Base-by-base conservation (phyloP, 2,888 invertebrate species). In the Chaetogeoica ovagalla region DNA sequence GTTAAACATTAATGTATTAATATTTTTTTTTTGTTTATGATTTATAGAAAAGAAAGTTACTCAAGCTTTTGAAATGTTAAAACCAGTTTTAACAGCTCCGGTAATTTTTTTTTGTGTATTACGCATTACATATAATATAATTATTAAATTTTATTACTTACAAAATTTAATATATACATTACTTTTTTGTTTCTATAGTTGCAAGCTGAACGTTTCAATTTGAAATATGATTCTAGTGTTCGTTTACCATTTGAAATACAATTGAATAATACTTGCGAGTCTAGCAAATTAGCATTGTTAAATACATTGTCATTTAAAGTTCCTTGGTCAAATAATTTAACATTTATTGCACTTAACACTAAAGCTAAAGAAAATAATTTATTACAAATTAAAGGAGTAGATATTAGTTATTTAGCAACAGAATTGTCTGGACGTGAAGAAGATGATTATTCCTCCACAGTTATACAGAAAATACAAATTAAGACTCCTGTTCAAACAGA, bases 391-490 rank as follows among this genome's bases (percentile, higher is more conserved):
- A 79, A 79, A 43, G 55, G 43, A 57, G 7, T 71, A 13, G 75
- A 82, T 30, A 39, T 81, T 2, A 75, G 74, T 62, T 39, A 69
- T 39, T 55, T 81, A 19, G 55, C 66, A 55, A 72, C 76, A 23
- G 57, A 82, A 0, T 75, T 83, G n/a, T 69, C 81, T 39, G 83
- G 83, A 8, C 73, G 83, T 59, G 59, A 21, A 75, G 70, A 62
- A 21, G 48, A 74, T 11, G 83, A 83, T 69, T 82, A 52, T 72
- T 69, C 83, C 39, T 52, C 81, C 17, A 72, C 72, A 7, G 60
- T 82, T 23, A 37, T 83, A 6, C 77, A 81, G 30, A 79, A 82
- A 43, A 23, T 82, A 15, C 68, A 83, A 82, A 76, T 83, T 37
- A 39, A 48, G 15, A 83, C 81, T 19, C 81, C 81, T 21, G 2